Percentiles rank a stretch among this genome's conserved stretches.
Conservation (phyloP, 2,113 vertebrate species). For the Hippocampus guttulatus region DNA sequence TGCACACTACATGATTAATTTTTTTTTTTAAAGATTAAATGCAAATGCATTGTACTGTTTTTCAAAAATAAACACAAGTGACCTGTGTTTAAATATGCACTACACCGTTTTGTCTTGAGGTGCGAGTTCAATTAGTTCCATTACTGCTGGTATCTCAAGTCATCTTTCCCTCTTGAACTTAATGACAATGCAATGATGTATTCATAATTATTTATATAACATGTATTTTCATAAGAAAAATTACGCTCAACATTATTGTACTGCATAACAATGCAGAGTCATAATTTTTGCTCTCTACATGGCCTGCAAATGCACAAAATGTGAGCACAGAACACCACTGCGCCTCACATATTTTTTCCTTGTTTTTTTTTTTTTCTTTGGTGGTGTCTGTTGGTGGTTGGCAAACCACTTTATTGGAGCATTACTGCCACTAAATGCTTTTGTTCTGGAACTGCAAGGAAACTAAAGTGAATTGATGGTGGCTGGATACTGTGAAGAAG, state of each 20-base stretch:
- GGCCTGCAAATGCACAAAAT: background rate
- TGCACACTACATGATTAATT: background rate
- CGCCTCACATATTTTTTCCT: background rate
- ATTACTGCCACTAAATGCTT: background rate
- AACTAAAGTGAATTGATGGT: background rate
- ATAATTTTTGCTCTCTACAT: background rate
- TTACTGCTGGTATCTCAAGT: background rate
- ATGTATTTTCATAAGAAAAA: background rate
- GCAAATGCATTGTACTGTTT: background rate
- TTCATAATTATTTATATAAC: background rate
- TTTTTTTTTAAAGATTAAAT: background rate
- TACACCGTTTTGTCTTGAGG: background rate
- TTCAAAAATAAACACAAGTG: background rate
- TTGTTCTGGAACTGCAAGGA: background rate
- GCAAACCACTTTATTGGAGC: background rate
- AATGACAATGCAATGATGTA: background rate
- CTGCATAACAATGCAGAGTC: background rate
- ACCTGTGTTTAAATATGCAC: background rate
- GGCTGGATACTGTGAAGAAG: too few species aligned
- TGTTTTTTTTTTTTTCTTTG: background rate
- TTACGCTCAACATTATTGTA: background rate
- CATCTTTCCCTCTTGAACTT: background rate
- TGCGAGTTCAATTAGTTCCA: background rate
- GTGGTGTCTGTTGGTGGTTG: background rate
- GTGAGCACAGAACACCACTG: background rate